Evolutionary conservation across 2,797 vertebrate genomes (phyloP).

Genomic region (Acanthurus leucopareius): DNA sequence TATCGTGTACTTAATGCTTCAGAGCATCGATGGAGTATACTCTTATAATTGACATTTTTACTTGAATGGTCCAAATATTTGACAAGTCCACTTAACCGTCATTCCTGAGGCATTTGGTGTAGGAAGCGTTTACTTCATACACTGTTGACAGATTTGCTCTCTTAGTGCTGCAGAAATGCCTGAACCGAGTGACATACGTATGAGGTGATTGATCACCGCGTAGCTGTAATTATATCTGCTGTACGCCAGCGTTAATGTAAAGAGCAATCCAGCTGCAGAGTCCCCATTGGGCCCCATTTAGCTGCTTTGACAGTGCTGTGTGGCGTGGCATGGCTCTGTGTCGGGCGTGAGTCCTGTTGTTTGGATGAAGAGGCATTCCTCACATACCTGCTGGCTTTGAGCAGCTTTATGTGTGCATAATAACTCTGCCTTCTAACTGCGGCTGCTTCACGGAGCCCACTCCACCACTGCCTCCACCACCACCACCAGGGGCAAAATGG

Average conservation of each 20-base stretch:
- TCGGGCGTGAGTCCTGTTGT: conserved; percentile 79
- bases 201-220: conserved; percentile 16
- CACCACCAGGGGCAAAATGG: conserved; percentile 66
- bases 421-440: conserved; percentile 73
- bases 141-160: background rate
- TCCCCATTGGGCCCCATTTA: conserved; percentile 60
- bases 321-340: conserved; percentile 67
- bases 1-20: background rate
- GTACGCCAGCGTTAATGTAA: conserved; percentile 24
- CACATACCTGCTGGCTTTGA: conserved; percentile 85
- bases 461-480: conserved; percentile 43
- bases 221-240: conserved; percentile 17
- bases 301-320: conserved; percentile 66
- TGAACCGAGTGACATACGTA: conserved; percentile 1
- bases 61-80: conserved; percentile 23
- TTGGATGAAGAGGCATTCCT: conserved; percentile 84
- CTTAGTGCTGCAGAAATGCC: conserved; percentile 25
- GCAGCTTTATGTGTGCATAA: conserved; percentile 79
- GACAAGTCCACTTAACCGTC: conserved; percentile 5
- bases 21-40: background rate
- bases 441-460: conserved; percentile 63
- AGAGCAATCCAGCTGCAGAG: conserved; percentile 46
- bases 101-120: conserved; percentile 14
- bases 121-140: conserved; percentile 2
- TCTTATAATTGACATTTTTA: background rate